Evolutionary conservation across 92 coral and sea anemone genomes (phyloP).

Genomic region (Scolanthus callimorphus): DNA sequence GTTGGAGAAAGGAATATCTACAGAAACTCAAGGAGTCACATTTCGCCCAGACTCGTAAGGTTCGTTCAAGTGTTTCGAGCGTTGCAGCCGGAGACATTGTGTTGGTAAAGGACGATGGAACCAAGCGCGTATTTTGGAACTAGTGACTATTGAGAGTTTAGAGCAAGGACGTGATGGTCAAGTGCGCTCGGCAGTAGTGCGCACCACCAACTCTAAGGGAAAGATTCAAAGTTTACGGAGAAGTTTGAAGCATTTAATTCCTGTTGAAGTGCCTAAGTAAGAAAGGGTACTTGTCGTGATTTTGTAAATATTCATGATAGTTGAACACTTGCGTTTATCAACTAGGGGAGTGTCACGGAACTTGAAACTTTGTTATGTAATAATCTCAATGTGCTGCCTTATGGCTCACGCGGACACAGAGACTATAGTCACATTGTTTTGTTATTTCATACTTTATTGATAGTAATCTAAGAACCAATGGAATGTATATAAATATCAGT

Average conservation of each 20-base stretch:
- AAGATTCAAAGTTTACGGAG: constrained; percentile 1
- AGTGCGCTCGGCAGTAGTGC: constrained; percentile 32
- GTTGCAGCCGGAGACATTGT: constrained; percentile 28
- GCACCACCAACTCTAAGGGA: background rate
- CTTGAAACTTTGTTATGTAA: too few species aligned
- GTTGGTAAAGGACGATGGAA: constrained; percentile 23
- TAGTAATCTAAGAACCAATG: too few species aligned
- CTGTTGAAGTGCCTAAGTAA: constrained; percentile 6
- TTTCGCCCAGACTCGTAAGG: background rate
- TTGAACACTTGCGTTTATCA: background rate
- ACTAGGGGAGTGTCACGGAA: background rate
- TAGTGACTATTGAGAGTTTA: constrained; percentile 29
- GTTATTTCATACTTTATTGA: too few species aligned
- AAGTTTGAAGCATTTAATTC: constrained; percentile 8
- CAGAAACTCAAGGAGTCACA: constrained; percentile 2
- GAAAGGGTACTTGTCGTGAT: background rate
- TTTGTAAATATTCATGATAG: background rate
- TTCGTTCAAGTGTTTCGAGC: background rate
- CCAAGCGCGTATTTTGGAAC: constrained; percentile 31
- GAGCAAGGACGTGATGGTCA: constrained; percentile 23
- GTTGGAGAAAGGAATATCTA: constrained; percentile 30
- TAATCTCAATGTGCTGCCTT: too few species aligned
- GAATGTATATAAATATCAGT: too few species aligned
- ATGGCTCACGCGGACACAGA: too few species aligned
- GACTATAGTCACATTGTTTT: too few species aligned